These are phyloP conservation scores for Lysiphlebus fabarum DNA, from an alignment of 1,140 invertebrate species.

Conservation along the genomic window DNA sequence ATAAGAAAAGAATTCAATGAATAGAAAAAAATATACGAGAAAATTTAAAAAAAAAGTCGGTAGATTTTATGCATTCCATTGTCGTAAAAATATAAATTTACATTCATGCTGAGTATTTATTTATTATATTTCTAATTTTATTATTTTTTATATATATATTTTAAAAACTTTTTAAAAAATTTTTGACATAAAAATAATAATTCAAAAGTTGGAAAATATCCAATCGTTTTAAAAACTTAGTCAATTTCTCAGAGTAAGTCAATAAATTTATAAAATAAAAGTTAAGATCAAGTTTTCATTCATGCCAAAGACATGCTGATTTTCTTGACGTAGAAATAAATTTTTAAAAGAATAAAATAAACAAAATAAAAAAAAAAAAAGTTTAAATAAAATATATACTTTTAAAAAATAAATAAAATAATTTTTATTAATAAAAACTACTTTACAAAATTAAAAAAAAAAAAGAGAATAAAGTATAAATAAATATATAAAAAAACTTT, in stretches of 20 bases:
- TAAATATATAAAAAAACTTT: slow-evolving; percentile 33
- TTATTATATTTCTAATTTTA: background rate
- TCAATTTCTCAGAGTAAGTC: too few relatives aligned
- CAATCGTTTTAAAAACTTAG: slow-evolving; percentile 5
- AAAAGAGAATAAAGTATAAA: background rate
- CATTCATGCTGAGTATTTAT: slow-evolving; percentile 24
- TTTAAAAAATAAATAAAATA: too few relatives aligned
- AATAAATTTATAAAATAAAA: too few relatives aligned
- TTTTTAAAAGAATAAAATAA: too few relatives aligned
- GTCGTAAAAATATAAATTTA: slow-evolving; percentile 5
- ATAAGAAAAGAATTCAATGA: slow-evolving; percentile 1
- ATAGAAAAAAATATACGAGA: slow-evolving; percentile 18
- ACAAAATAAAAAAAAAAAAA: too few relatives aligned
- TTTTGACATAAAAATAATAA: slow-evolving; percentile 7
- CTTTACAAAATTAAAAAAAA: background rate
- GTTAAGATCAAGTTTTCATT: too few relatives aligned
- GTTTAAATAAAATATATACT: too few relatives aligned
- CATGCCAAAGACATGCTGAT: too few relatives aligned
- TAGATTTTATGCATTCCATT: slow-evolving; percentile 53
- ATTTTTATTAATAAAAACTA: too few relatives aligned
- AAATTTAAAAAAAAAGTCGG: slow-evolving; percentile 48
- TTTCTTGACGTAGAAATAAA: too few relatives aligned
- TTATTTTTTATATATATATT: background rate
- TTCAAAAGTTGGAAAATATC: slow-evolving; percentile 6
- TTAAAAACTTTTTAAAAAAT: too few relatives aligned